A percentile compares a stretch with the other conserved stretches of the same genome.
Conservation (phyloP, 2,113 vertebrate species). For the Corydoras maculifer region DNA sequence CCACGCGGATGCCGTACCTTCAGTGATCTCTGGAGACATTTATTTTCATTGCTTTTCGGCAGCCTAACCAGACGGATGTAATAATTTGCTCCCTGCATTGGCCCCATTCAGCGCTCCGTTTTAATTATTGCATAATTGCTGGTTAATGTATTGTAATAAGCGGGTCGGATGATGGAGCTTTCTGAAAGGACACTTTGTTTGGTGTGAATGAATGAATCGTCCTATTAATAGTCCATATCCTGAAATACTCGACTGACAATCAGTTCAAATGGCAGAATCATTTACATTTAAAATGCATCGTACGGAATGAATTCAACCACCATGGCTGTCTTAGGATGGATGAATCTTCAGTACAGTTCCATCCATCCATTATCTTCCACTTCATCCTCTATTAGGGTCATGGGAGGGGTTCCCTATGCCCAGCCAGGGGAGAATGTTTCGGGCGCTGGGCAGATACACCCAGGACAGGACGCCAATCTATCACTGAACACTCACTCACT, state of each 20-base stretch:
- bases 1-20: background rate
- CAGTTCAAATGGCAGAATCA: no score
- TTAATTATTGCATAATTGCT: slow-evolving; percentile 62
- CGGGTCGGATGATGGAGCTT: slow-evolving; percentile 42
- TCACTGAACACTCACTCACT: no score
- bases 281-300: no score
- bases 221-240: slow-evolving; percentile 54
- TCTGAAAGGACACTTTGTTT: slow-evolving; percentile 45
- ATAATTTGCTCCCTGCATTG: slow-evolving; percentile 47
- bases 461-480: no score
- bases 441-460: no score
- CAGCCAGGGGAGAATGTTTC: no score
- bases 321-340: no score
- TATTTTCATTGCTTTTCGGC: slow-evolving; percentile 41
- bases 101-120: slow-evolving; percentile 50
- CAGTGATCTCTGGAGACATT: slow-evolving; percentile 45
- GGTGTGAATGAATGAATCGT: slow-evolving; percentile 50
- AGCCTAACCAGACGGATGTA: slow-evolving; percentile 49
- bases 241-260: slow-evolving; percentile 33
- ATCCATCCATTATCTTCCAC: no score
- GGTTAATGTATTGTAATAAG: slow-evolving; percentile 55
- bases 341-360: no score
- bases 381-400: no score
- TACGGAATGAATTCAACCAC: no score
- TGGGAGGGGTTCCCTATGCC: no score